Evolutionary conservation across 1,140 invertebrate species (phyloP), one percentile per base, ranked within the genome.

Genomic region (Nomia melanderi): DNA sequence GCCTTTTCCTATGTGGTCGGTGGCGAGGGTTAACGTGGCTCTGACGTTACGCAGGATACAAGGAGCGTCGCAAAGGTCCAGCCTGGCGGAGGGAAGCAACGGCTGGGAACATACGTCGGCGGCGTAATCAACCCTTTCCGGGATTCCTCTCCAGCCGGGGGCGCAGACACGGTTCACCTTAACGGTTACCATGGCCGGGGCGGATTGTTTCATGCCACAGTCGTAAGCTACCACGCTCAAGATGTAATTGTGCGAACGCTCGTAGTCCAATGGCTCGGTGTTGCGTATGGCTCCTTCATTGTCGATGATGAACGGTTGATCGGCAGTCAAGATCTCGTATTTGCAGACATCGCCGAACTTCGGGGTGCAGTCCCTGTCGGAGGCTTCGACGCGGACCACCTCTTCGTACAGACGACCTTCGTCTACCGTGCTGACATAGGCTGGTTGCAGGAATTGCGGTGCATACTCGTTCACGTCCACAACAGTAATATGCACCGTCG

Each of bases 141-240:
- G 96, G 47, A 98, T 95, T 41, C 96, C 97, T 92, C 93, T 88
- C 93, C 93, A 94, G 11, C 93, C 93, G 1, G 93, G 90, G 4
- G 93, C 90, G 76, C 93, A 94, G 1, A 94, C 93, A 41, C 93
- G 89, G 85, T 94, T 94, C 11, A 99, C 97, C 92, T 98, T 97
- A 88, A 99, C 97, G 84, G 97, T 99, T 78, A 99, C 97, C 95
- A 98, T 96, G 2, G 98, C 97, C 0, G 98, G 97, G 8, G 96
- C 94, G 1, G 95, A 96, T 87, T 96, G 95, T 88, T 97, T 97
- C 96, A 98, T 98, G 20, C 97, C 97, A 88, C 98, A 99, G 90
- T 99, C 98, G 88, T 97, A 98, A 0, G 98, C 98, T n/a, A 98
- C 97, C 41, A 99, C 97, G 17, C 96, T 97, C n/a, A 99, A 93